These are phyloP conservation scores for Imbricaverruca yamaguchii DNA, from an alignment of 2,888 invertebrate species.

Conservation along the genomic window DNA sequence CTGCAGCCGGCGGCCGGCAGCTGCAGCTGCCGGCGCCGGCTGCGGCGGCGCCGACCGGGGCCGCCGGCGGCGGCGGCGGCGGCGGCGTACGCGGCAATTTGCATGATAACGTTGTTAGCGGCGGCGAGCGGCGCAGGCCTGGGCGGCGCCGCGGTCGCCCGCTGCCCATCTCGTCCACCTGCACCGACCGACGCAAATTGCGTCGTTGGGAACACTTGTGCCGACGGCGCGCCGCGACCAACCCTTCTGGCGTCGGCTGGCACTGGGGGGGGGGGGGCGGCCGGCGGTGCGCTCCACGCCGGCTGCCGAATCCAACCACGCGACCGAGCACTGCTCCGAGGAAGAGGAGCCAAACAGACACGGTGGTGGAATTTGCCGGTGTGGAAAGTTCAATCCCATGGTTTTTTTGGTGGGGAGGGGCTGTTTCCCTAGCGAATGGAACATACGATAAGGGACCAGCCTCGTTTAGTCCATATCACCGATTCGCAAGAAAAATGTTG, in stretches of 20 bases:
- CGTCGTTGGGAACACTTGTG: slow-evolving; percentile 16
- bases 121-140: neutral
- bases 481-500: too few relatives aligned
- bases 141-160: neutral
- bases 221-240: neutral
- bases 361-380: too few relatives aligned
- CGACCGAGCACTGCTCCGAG: too few relatives aligned
- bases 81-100: neutral
- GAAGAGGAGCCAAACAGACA: too few relatives aligned
- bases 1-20: neutral
- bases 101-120: slow-evolving; percentile 4
- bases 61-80: neutral
- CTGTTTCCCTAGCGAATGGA: too few relatives aligned
- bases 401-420: too few relatives aligned
- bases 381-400: too few relatives aligned
- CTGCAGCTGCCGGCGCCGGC: neutral
- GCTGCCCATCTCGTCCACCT: slow-evolving; percentile 9
- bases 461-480: too few relatives aligned
- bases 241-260: slow-evolving; percentile 2
- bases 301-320: too few relatives aligned
- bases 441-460: too few relatives aligned
- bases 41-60: neutral
- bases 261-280: neutral
- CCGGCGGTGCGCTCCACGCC: too few relatives aligned
- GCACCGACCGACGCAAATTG: neutral